Evolutionary conservation across 1,140 invertebrate species (phyloP).

Genomic region (Drosophila repleta): DNA sequence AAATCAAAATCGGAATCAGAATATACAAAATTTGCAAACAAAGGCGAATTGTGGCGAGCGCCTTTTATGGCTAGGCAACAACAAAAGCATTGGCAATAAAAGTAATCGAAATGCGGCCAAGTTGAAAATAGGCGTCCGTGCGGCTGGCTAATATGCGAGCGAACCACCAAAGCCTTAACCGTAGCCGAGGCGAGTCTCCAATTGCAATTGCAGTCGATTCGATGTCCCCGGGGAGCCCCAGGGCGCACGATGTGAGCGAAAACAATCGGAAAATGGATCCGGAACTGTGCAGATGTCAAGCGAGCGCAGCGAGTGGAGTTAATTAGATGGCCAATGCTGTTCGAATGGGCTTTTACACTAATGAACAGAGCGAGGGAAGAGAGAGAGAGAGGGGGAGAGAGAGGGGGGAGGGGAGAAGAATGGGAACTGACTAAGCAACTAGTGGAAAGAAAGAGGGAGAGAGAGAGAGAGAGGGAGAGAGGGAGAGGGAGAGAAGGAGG

Average conservation of each 20-base stretch:
- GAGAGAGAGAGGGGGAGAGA: constrained; percentile 9
- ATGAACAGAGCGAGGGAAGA: constrained; percentile 32
- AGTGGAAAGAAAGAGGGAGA: not conserved
- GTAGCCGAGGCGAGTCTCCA: not conserved
- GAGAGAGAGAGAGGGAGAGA: not conserved
- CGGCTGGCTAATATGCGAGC: constrained; percentile 37
- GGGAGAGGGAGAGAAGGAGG: not conserved
- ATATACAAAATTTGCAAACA: not conserved
- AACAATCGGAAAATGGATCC: constrained; percentile 50
- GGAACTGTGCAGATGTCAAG: constrained; percentile 51
- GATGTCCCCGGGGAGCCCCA: constrained; percentile 47
- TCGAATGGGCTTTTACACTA: constrained; percentile 63
- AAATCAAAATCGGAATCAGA: not conserved
- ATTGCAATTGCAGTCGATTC: constrained; percentile 2
- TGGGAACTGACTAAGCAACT: not conserved
- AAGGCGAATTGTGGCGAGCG: constrained; percentile 14
- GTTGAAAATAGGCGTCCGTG: constrained; percentile 3
- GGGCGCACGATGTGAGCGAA: constrained; percentile 59
- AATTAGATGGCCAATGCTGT: constrained; percentile 49
- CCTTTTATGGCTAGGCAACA: constrained; percentile 63
- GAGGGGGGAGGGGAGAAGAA: no score
- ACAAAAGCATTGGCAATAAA: constrained; percentile 52
- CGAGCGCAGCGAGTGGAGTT: constrained; percentile 19
- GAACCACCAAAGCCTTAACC: not conserved
- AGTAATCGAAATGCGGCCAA: constrained; percentile 58